Conservation (phyloP, 2,888 invertebrate species). For the Ypsolopha sequella region DNA sequence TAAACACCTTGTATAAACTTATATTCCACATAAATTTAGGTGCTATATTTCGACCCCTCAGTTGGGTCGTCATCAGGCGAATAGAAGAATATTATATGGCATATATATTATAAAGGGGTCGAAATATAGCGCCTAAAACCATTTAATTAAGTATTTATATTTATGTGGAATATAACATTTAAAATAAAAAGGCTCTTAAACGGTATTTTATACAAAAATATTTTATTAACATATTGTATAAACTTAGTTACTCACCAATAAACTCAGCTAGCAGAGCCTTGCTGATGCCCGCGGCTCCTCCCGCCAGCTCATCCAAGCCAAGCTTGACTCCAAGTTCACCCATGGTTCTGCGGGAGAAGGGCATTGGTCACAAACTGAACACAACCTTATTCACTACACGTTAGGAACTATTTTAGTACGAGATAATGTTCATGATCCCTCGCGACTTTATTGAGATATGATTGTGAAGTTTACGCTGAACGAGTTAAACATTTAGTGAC, state of each 20-base stretch:
- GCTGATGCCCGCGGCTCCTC: slow-evolving; percentile 78
- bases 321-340: slow-evolving; percentile 74
- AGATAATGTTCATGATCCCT: not conserved
- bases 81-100: no score
- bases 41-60: no score
- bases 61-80: no score
- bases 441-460: not conserved
- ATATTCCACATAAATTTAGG: not conserved
- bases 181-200: no score
- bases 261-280: slow-evolving; percentile 89
- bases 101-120: no score
- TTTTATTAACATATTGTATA: no score
- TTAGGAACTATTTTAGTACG: not conserved
- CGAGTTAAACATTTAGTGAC: not conserved
- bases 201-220: no score
- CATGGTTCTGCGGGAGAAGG: slow-evolving; percentile 43
- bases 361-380: not conserved
- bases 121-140: no score
- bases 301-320: slow-evolving; percentile 79
- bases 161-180: no score
- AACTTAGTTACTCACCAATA: slow-evolving; percentile 63
- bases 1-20: not conserved
- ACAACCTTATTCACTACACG: not conserved
- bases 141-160: no score
- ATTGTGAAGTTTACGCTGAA: not conserved